Conservation (phyloP, 2,113 vertebrate genomes). For the Ceyx melanurus region DNA sequence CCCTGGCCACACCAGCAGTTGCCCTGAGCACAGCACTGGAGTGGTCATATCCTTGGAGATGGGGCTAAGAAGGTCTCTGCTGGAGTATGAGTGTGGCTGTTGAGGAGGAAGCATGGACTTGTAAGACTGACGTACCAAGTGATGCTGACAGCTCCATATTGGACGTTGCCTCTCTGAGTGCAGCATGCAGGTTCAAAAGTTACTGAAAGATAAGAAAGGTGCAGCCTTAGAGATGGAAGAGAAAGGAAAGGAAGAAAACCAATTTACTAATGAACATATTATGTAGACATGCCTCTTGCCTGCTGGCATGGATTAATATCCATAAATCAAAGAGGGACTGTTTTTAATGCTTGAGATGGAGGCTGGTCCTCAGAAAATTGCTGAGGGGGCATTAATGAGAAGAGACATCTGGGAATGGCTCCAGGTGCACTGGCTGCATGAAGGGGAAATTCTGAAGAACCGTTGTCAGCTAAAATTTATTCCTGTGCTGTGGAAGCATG, state of each 20-base stretch:
- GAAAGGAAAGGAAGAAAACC: slow-evolving; percentile 15
- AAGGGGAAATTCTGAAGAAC: slow-evolving; percentile 10
- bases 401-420: slow-evolving; percentile 44
- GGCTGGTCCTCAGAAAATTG: slow-evolving; percentile 52
- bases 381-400: slow-evolving; percentile 60
- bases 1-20: background rate
- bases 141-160: background rate
- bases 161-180: background rate
- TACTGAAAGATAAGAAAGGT: background rate
- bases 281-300: slow-evolving; percentile 50
- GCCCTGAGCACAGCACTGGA: background rate
- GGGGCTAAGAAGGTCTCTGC: background rate
- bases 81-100: background rate
- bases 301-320: slow-evolving; percentile 52
- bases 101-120: background rate
- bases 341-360: slow-evolving; percentile 65
- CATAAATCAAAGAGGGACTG: slow-evolving; percentile 66
- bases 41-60: background rate
- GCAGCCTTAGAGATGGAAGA: background rate
- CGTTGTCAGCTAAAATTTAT: slow-evolving; percentile 28
- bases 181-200: background rate
- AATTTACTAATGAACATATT: slow-evolving; percentile 60
- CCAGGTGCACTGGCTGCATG: slow-evolving; percentile 29
- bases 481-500: background rate
- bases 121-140: background rate